A percentile compares a stretch with the other conserved stretches of the same genome.
These are phyloP conservation scores for Hemicentrotus pulcherrimus DNA, from an alignment of 35 echinoderm and acorn worm genomes.

Conservation along the genomic window DNA sequence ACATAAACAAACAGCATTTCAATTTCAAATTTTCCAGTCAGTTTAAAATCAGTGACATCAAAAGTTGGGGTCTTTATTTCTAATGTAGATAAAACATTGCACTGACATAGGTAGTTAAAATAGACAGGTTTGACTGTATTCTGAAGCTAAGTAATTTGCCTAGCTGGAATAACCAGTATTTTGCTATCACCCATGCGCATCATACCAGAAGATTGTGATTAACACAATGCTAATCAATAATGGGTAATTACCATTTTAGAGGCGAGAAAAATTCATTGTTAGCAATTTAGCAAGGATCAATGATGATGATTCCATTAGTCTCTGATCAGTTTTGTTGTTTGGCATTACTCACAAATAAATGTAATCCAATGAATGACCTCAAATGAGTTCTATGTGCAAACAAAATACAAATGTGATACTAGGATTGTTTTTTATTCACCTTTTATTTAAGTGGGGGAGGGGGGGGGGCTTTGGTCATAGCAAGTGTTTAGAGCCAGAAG, in stretches of 20 bases:
- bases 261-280: background rate
- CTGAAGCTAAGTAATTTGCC: no score
- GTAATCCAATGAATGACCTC: background rate
- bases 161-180: no score
- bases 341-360: background rate
- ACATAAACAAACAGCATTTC: background rate
- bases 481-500: no score
- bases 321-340: background rate
- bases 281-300: background rate
- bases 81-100: background rate
- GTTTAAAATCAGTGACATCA: background rate
- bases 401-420: background rate
- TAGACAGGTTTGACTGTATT: no score
- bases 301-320: background rate
- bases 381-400: background rate
- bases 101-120: no score
- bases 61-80: background rate
- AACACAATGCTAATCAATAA: background rate
- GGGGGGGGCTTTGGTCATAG: no score
- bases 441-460: no score
- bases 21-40: background rate
- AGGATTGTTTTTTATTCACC: background rate
- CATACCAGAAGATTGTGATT: background rate
- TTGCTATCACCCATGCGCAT: no score
- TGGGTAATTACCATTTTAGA: conserved; percentile 4